phyloP scores from a whole-genome alignment of 2,888 invertebrate genomes.

The Nymphalis urticae region DNA sequence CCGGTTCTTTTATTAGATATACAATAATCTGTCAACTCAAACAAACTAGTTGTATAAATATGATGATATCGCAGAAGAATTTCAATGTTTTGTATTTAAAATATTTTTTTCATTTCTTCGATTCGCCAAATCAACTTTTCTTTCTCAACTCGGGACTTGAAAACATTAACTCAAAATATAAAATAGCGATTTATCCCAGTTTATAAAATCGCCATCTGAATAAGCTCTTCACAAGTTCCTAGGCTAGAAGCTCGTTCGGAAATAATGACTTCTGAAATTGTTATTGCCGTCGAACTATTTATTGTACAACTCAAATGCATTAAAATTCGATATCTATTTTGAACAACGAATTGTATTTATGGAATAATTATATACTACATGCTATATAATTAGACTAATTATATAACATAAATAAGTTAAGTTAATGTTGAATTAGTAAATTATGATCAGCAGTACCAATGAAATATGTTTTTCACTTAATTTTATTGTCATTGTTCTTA shows the following conservation, averaged over 20 bases:
- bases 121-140: not conserved
- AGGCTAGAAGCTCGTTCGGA: not conserved
- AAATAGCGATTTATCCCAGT: constrained; percentile 22
- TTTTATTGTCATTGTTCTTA: constrained; percentile 5
- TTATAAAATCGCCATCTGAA: constrained; percentile 27
- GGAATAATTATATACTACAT: not conserved
- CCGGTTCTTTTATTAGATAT: not conserved
- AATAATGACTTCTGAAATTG: too few relatives aligned
- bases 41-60: not conserved
- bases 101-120: not conserved
- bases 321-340: too few relatives aligned
- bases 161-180: constrained; percentile 8
- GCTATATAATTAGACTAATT: too few relatives aligned
- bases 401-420: too few relatives aligned
- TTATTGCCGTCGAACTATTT: too few relatives aligned
- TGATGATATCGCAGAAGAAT: not conserved
- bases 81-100: not conserved
- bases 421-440: not conserved
- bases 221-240: constrained; percentile 18
- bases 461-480: not conserved
- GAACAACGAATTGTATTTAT: not conserved
- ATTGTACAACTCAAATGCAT: too few relatives aligned
- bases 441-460: not conserved
- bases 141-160: not conserved
- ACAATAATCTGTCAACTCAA: not conserved